Base-by-base conservation (phyloP, 2,113 vertebrate genomes). In the Gymnocephalus cernua region DNA sequence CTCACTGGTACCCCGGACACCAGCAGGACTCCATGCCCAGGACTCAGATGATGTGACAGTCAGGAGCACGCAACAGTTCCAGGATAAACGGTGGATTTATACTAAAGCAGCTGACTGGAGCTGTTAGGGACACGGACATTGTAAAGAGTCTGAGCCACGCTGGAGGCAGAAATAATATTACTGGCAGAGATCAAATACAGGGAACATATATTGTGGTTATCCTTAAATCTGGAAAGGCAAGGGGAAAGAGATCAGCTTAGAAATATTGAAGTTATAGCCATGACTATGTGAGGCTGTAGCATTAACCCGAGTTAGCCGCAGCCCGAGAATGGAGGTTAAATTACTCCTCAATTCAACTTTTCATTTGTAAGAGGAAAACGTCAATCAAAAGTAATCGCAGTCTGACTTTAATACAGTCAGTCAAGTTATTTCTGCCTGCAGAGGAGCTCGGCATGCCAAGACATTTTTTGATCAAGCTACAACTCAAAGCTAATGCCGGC, bases 41-140 rank as follows among this genome's bases (percentile, higher is more conserved):
- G 54, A 88, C 96, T 86, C 96, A 96, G 86, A 95, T 97, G 96
- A 96, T 98, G 95, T 97, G 95, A 97, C 63, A 61, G 45, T 62
- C 13, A 21, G 9, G 29, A 75, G n/a, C 53, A 58, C 16, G 7
- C 7, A 0, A 47, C 57, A 11, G n/a, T 56, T 82, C 47, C 9
- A 2, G 88, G 80, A 88, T 62, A 53, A 61, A 57, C 69, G 14
- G 41, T 57, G 79, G 86, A 86, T 79, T 85, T 78, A 63, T 56
- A 38, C 23, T 63, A 32, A 32, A 25, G 41, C 27, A 61, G 25
- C 56, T 53, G 53, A 80, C 58, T 69, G 66, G 71, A 74, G 72
- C 64, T 35, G 21, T 68, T 59, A 45, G 29, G 29, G 75, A 73
- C 73, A 32, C 0, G 7, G 58, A 83, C 56, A 15, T 23, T 25